Conservation (phyloP, 2,888 invertebrate species). For the Hipparchia sbordonii region DNA sequence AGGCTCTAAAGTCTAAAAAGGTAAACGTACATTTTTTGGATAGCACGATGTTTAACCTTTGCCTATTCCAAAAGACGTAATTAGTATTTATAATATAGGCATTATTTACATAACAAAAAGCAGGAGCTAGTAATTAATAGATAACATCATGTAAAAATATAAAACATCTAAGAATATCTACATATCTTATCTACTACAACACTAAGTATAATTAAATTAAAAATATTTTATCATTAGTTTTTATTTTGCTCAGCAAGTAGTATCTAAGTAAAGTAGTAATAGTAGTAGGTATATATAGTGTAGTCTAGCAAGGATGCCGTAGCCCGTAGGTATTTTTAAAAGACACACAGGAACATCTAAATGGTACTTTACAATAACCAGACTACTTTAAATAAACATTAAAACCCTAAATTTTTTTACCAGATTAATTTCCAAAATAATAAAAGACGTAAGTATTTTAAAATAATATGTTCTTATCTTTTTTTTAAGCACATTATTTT, state of each 20-base stretch:
- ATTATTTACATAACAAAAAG: neutral
- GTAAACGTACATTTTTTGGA: too few species aligned
- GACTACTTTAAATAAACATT: neutral
- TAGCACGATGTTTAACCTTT: neutral
- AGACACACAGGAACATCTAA: too few species aligned
- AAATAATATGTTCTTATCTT: too few species aligned
- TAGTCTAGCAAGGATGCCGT: slow-evolving; percentile 26
- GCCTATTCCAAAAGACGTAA: neutral
- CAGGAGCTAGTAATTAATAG: neutral
- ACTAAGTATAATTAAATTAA: neutral
- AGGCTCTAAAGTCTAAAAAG: too few species aligned
- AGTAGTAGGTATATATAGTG: too few species aligned
- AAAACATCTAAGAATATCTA: neutral
- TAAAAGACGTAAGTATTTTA: too few species aligned
- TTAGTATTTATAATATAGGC: neutral
- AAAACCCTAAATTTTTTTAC: neutral
- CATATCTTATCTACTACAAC: neutral
- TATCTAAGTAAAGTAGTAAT: too few species aligned
- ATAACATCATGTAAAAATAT: neutral
- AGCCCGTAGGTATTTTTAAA: slow-evolving; percentile 3
- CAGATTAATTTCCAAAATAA: too few species aligned
- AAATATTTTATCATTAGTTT: too few species aligned
- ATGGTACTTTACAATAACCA: too few species aligned
- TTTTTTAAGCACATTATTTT: too few species aligned
- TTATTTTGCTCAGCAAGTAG: too few species aligned